Evolutionary conservation across 2,888 invertebrate genomes (phyloP).

Genomic region (Zaprionus lineosus): DNA sequence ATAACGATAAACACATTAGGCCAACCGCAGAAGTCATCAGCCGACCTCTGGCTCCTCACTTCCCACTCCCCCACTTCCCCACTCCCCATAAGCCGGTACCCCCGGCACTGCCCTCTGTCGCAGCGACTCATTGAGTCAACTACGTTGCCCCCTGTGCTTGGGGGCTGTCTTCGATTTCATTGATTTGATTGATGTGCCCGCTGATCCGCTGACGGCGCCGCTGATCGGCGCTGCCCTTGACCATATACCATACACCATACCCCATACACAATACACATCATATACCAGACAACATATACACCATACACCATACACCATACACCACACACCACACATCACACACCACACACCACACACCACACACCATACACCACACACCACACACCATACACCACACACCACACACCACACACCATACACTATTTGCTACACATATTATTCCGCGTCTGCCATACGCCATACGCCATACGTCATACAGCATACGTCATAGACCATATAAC

Average conservation of each 20-base stretch:
- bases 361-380: slow-evolving; percentile 34
- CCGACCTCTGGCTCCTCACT: slow-evolving; percentile 31
- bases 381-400: slow-evolving; percentile 6
- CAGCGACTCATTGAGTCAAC: slow-evolving; percentile 12
- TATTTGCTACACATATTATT: too few species aligned
- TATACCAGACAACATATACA: slow-evolving; percentile 29
- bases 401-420: slow-evolving; percentile 21
- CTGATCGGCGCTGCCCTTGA: slow-evolving; percentile 61
- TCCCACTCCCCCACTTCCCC: background rate
- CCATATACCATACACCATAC: slow-evolving; percentile 54
- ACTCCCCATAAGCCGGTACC: background rate
- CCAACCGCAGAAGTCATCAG: slow-evolving; percentile 58
- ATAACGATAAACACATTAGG: slow-evolving; percentile 60
- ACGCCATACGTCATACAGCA: slow-evolving; percentile 17
- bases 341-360: slow-evolving; percentile 43
- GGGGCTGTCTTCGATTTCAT: slow-evolving; percentile 71
- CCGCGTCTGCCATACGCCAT: slow-evolving; percentile 64
- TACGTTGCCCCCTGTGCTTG: slow-evolving; percentile 29
- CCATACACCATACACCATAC: slow-evolving; percentile 46
- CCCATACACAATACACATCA: background rate
- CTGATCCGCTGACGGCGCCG: slow-evolving; percentile 60
- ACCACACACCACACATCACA: slow-evolving; percentile 30
- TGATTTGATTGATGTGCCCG: slow-evolving; percentile 76
- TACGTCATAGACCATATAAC: slow-evolving; percentile 26
- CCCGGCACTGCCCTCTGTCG: background rate